A percentile compares a stretch with the other conserved stretches of the same genome.
These are phyloP conservation scores for Rhimphoctona megacephalus DNA, from an alignment of 2,888 invertebrate species.

Conservation along the genomic window DNA sequence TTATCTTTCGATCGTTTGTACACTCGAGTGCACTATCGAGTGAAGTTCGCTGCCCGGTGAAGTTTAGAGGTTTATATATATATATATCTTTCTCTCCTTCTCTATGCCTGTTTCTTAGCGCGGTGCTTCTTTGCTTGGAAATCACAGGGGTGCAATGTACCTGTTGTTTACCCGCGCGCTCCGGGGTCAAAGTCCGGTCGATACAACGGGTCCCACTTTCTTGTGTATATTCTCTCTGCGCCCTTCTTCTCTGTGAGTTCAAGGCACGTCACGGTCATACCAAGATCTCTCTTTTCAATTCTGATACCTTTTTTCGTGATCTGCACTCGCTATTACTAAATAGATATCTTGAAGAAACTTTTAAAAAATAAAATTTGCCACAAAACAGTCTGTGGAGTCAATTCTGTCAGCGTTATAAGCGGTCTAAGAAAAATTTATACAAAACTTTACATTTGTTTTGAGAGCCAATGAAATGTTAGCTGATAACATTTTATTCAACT, in stretches of 20 bases:
- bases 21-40: conserved; percentile 12
- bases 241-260: neutral
- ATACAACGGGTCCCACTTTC: conserved; percentile 79
- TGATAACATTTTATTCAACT: too few relatives aligned
- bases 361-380: too few relatives aligned
- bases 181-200: conserved; percentile 84
- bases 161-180: conserved; percentile 83
- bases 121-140: conserved; percentile 75
- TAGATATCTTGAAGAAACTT: neutral
- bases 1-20: conserved; percentile 9
- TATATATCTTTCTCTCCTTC: neutral
- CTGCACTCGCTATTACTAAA: neutral
- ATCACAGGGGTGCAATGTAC: conserved; percentile 83
- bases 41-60: conserved; percentile 9
- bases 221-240: conserved; percentile 25
- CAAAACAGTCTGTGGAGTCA: too few relatives aligned
- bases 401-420: too few relatives aligned
- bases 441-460: too few relatives aligned
- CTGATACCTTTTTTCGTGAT: neutral
- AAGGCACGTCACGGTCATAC: conserved; percentile 4
- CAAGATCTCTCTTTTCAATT: neutral
- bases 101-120: conserved; percentile 5
- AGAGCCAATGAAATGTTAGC: too few relatives aligned
- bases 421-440: too few relatives aligned
- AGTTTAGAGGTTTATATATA: neutral